These are phyloP conservation scores for Drosophila pectinifera DNA, from an alignment of 1,140 invertebrate species.

Conservation along the genomic window DNA sequence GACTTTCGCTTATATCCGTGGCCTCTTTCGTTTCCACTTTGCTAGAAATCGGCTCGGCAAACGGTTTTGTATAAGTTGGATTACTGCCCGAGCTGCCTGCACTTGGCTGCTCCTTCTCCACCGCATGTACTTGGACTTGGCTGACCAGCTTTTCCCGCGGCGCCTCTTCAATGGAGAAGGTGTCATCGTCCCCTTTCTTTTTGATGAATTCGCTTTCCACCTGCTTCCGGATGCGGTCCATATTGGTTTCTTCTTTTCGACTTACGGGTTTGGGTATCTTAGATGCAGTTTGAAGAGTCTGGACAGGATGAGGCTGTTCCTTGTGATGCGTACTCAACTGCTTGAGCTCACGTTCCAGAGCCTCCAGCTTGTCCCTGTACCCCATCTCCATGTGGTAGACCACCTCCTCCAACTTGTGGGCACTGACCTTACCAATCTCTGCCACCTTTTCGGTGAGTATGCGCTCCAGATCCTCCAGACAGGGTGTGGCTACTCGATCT, in stretches of 20 bases:
- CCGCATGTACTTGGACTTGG: conserved; percentile 32
- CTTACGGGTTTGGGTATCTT: conserved; percentile 66
- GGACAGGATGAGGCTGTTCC: neutral
- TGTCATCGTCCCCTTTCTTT: conserved; percentile 59
- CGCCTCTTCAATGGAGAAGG: conserved; percentile 65
- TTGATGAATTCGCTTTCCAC: conserved; percentile 62
- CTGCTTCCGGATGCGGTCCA: conserved; percentile 58
- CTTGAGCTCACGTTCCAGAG: conserved; percentile 66
- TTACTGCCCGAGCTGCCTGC: conserved; percentile 49
- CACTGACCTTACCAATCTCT: conserved; percentile 73
- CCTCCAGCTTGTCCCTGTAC: conserved; percentile 73
- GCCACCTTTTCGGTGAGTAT: conserved; percentile 71
- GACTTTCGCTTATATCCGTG: conserved; percentile 70
- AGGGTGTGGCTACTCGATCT: conserved; percentile 44
- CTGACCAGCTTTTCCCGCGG: conserved; percentile 15
- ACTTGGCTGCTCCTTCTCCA: conserved; percentile 40
- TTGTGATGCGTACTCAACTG: conserved; percentile 16
- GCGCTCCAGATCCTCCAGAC: conserved; percentile 71
- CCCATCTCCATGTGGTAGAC: conserved; percentile 66
- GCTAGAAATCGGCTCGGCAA: neutral
- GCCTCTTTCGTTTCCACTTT: conserved; percentile 38
- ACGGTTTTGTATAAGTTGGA: conserved; percentile 46
- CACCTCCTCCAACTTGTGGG: conserved; percentile 70
- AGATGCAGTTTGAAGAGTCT: conserved; percentile 7
- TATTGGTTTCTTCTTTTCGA: conserved; percentile 36